A percentile compares a stretch with the other conserved stretches of the same genome.
Conservation (phyloP, 1,140 invertebrate species). For the Maniola jurtina region DNA sequence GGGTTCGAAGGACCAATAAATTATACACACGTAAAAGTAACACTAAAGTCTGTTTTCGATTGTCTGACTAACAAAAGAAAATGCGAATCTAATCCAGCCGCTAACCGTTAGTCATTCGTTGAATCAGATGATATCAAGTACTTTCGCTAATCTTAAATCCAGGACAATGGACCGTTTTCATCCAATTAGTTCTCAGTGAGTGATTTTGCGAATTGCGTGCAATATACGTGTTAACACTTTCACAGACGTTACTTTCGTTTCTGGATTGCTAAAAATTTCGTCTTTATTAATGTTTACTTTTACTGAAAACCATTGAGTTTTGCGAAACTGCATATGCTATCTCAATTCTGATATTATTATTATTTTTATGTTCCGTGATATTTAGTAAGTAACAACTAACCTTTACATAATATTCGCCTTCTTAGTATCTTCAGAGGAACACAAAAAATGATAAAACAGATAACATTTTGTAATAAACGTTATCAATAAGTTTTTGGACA, state of each 20-base stretch:
- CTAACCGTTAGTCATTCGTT: slow-evolving; percentile 6
- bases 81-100: slow-evolving; percentile 6
- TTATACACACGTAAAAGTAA: not conserved
- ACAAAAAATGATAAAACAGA: too few species aligned
- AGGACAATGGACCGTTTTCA: slow-evolving; percentile 33
- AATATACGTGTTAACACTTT: slow-evolving; percentile 32
- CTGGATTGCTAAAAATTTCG: slow-evolving; percentile 7
- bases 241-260: slow-evolving; percentile 14
- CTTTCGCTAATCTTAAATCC: slow-evolving; percentile 32
- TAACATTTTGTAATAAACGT: too few species aligned
- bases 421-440: too few species aligned
- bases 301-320: not conserved
- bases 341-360: too few species aligned
- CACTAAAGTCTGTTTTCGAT: not conserved
- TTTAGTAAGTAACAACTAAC: too few species aligned
- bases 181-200: slow-evolving; percentile 31
- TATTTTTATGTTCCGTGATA: too few species aligned
- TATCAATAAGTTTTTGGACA: too few species aligned
- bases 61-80: not conserved
- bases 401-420: too few species aligned
- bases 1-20: not conserved
- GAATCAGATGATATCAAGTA: slow-evolving; percentile 21
- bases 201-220: slow-evolving; percentile 28
- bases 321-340: too few species aligned
- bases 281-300: slow-evolving; percentile 1